Conservation (phyloP, 2,113 vertebrate genomes). For the Rafetus swinhoei region DNA sequence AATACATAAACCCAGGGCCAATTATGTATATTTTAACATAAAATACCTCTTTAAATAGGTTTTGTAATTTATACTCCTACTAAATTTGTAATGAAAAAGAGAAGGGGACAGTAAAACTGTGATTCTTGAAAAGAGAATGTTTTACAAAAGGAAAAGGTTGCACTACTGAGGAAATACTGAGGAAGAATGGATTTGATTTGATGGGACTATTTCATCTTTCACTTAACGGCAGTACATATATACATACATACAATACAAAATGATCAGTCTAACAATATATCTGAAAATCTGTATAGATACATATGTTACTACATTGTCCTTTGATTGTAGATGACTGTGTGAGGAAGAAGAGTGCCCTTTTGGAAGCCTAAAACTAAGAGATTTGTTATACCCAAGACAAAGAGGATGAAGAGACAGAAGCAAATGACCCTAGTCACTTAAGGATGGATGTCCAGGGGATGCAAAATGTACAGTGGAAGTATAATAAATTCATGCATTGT, state of each 20-base stretch:
- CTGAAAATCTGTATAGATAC: conserved; percentile 1
- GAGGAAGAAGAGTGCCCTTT: conserved; percentile 52
- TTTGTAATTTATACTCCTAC: neutral
- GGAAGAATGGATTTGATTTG: neutral
- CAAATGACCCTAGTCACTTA: conserved; percentile 23
- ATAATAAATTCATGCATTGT: conserved; percentile 51
- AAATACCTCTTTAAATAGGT: neutral
- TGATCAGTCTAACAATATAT: neutral
- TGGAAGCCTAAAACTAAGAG: neutral
- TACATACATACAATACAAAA: conserved; percentile 3
- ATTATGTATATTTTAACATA: neutral
- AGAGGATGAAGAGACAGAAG: conserved; percentile 37
- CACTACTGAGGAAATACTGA: neutral
- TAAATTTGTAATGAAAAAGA: neutral
- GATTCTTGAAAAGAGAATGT: neutral
- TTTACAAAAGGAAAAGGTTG: neutral
- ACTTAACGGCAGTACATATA: neutral
- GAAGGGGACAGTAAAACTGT: neutral
- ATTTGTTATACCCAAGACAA: conserved; percentile 34
- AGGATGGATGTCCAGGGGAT: conserved; percentile 24
- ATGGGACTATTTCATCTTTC: neutral
- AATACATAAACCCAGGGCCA: neutral
- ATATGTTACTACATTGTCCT: conserved; percentile 5
- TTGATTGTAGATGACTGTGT: neutral
- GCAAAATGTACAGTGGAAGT: conserved; percentile 29